Conservation (phyloP, 2,888 invertebrate genomes). For the Erannis defoliaria region DNA sequence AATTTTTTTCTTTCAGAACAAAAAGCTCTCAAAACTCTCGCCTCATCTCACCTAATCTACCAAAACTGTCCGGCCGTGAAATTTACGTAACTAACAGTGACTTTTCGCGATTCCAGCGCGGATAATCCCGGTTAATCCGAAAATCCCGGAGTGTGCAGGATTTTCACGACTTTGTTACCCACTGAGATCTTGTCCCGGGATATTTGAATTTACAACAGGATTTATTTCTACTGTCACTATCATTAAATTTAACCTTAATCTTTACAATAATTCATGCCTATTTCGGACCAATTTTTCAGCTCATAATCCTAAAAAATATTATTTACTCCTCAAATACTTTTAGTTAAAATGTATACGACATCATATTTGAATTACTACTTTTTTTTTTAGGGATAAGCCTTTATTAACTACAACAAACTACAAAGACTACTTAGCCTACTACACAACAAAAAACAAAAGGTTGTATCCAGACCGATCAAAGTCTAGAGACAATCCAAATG, state of each 20-base stretch:
- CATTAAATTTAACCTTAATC: not conserved
- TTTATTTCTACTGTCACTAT: conserved; percentile 13
- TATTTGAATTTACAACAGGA: conserved; percentile 43
- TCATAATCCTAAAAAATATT: no score
- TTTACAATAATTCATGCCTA: no score
- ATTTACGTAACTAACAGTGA: conserved; percentile 52
- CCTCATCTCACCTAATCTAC: conserved; percentile 25
- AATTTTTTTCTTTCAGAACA: not conserved
- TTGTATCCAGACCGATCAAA: no score
- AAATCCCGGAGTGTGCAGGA: conserved; percentile 56
- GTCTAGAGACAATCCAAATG: no score
- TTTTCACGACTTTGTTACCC: conserved; percentile 58
- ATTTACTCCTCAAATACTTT: no score
- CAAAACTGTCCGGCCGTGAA: conserved; percentile 47
- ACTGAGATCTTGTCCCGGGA: conserved; percentile 52
- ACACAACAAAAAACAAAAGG: no score
- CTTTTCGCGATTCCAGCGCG: conserved; percentile 47
- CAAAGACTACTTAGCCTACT: no score
- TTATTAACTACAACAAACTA: no score
- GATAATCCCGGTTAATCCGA: conserved; percentile 51
- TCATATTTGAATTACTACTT: no score
- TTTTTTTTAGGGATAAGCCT: no score
- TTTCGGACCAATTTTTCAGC: no score
- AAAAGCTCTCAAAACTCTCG: conserved; percentile 12
- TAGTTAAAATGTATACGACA: no score